phyloP scores from a whole-genome alignment of 2,888 invertebrate species.

The Thecophora atra region DNA sequence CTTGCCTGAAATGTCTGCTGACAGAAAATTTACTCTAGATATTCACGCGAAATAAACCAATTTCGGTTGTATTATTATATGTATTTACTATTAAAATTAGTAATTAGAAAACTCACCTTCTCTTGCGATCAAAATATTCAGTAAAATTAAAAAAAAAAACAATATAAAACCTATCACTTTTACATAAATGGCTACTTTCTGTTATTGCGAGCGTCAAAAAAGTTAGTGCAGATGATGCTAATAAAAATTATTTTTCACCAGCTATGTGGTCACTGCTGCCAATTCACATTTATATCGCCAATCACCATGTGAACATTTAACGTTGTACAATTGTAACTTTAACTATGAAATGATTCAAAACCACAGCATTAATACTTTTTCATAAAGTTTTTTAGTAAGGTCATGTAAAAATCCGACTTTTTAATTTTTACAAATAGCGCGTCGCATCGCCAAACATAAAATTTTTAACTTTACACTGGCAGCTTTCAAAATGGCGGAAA shows the following conservation, averaged over 20 bases:
- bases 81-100: conserved; percentile 25
- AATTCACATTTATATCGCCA: conserved; percentile 23
- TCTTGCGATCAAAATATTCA: neutral
- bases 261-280: conserved; percentile 9
- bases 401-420: conserved; percentile 42
- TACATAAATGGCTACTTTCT: neutral
- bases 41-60: conserved; percentile 22
- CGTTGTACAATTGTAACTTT: conserved; percentile 13
- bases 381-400: neutral
- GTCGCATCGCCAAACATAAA: conserved; percentile 58
- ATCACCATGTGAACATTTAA: conserved; percentile 9
- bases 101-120: conserved; percentile 23
- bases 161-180: neutral
- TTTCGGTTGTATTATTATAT: conserved; percentile 38
- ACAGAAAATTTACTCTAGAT: conserved; percentile 16
- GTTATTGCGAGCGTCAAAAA: neutral
- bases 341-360: conserved; percentile 24
- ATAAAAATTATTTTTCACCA: conserved; percentile 11
- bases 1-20: conserved; percentile 36
- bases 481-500: conserved; percentile 67
- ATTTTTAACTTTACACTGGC: conserved; percentile 63
- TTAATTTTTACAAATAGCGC: conserved; percentile 63
- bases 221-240: neutral
- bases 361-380: conserved; percentile 15
- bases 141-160: conserved; percentile 8